Base-by-base conservation (phyloP, 2,797 vertebrate species). In the Halcyon leucocephala region DNA sequence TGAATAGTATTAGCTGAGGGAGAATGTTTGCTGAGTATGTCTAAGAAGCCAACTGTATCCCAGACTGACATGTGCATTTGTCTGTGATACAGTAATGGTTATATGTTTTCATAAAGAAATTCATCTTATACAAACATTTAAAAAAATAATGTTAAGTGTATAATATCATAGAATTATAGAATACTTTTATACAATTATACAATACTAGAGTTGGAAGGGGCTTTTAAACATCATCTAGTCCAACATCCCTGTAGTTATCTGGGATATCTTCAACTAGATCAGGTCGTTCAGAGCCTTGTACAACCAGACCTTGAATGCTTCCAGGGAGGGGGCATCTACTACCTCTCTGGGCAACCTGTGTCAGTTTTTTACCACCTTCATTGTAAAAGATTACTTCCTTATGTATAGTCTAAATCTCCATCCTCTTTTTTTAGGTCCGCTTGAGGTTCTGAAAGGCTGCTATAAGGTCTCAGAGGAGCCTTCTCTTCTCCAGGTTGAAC, bases 381-480 rank as follows among this genome's bases (percentile, higher is more conserved):
- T 3, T 3, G 5, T 35, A 44, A 42, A 76, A 7, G 31, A 24
- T 19, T 12, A 44, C 44, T 77, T 77, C 28, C 15, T 67, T 54
- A 6, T 37, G 58, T 39, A 37, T 33, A 26, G 9, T n/a, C 28
- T 69, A 64, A 39, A 21, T 31, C 7, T 24, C 9, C 33, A 16
- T 1, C 6, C 5, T 66, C 24, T 52, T 79, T 46, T 37, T 39
- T 16, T 52, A 86, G 51, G 28, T 2, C 3, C 4, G 5, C 5
- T 57, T 31, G 65, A 31, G 10, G 2, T 39, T 42, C 4, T 7
- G 10, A 29, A 28, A 93, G 6, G 2, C 20, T 0, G 0, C 6
- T 17, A 5, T 25, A 70, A 66, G 6, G 9, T 48, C 6, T 57
- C 6, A 29, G 14, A 4, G 1, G 5, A 57, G 12, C 24, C 12